Conservation (phyloP, 1,140 invertebrate species). For the Triops cancriformis region DNA sequence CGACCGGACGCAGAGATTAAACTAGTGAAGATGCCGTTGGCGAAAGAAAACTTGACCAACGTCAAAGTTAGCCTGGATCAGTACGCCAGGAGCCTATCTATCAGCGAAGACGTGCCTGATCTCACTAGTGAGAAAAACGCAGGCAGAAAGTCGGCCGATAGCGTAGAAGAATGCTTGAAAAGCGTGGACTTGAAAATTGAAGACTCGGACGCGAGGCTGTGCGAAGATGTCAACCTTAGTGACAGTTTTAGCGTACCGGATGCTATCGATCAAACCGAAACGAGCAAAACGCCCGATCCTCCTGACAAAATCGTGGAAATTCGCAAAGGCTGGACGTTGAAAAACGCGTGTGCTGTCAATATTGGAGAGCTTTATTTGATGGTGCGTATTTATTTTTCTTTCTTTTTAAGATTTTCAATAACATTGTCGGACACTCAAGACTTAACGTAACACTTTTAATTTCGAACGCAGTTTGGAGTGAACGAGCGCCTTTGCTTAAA, state of each 20-base stretch:
- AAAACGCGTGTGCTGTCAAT: slow-evolving; percentile 64
- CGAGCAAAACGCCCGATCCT: background rate
- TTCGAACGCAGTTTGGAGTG: background rate
- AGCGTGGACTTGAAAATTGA: background rate
- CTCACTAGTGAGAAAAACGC: background rate
- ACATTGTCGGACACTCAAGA: too few relatives aligned
- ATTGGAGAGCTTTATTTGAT: slow-evolving; percentile 85
- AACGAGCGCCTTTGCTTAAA: background rate
- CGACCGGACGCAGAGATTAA: background rate
- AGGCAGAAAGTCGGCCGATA: slow-evolving; percentile 8
- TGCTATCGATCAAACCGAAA: slow-evolving; percentile 14
- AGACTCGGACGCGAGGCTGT: slow-evolving; percentile 10
- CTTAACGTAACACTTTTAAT: background rate
- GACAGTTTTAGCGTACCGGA: background rate
- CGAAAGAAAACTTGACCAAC: background rate
- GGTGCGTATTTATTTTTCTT: slow-evolving; percentile 45
- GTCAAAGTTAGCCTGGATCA: background rate
- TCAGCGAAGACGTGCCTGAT: background rate
- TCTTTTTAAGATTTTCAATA: too few relatives aligned
- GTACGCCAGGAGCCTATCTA: background rate
- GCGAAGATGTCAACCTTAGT: slow-evolving; percentile 15
- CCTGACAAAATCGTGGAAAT: slow-evolving; percentile 38
- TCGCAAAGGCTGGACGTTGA: slow-evolving; percentile 64
- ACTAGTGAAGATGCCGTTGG: background rate
- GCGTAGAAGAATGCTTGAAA: background rate